Percentiles rank a stretch among this genome's conserved stretches.
Evolutionary conservation across 2,888 invertebrate genomes (phyloP).

Genomic region (Drosophila affinis): DNA sequence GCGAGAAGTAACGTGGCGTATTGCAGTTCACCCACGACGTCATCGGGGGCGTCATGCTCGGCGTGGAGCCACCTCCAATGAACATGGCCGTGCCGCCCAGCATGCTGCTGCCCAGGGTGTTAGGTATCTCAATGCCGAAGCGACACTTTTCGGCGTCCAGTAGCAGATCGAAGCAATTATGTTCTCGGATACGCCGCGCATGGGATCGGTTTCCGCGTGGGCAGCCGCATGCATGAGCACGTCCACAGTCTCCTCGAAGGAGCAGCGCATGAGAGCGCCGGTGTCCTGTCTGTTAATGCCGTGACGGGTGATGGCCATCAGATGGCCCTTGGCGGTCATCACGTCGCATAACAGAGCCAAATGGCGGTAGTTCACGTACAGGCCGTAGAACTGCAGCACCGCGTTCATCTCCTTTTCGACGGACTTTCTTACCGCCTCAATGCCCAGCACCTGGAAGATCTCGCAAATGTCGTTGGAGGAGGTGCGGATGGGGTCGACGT

Average conservation of each 20-base stretch:
- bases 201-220: constrained; percentile 99
- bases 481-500: constrained; percentile 98
- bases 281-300: constrained; percentile 99
- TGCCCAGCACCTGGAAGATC: constrained; percentile 98
- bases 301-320: constrained; percentile 99
- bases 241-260: constrained; percentile 99
- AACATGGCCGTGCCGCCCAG: constrained; percentile 87
- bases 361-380: constrained; percentile 99
- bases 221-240: constrained; percentile 99
- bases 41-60: constrained; percentile 95
- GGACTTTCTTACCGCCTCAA: constrained; percentile 99
- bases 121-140: constrained; percentile 97
- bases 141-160: constrained; percentile 99
- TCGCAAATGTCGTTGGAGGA: constrained; percentile 99
- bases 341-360: constrained; percentile 99
- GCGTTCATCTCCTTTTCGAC: constrained; percentile 99
- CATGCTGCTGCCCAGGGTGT: constrained; percentile 86
- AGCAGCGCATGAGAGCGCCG: constrained; percentile 99
- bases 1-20: constrained; percentile 92
- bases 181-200: constrained; percentile 99
- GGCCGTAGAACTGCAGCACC: constrained; percentile 99
- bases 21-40: constrained; percentile 94
- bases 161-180: constrained; percentile 99
- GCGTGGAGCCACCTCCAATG: constrained; percentile 91
- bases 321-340: constrained; percentile 99